Conservation (phyloP, 2,113 vertebrate genomes). For the Myxocyprinus asiaticus region DNA sequence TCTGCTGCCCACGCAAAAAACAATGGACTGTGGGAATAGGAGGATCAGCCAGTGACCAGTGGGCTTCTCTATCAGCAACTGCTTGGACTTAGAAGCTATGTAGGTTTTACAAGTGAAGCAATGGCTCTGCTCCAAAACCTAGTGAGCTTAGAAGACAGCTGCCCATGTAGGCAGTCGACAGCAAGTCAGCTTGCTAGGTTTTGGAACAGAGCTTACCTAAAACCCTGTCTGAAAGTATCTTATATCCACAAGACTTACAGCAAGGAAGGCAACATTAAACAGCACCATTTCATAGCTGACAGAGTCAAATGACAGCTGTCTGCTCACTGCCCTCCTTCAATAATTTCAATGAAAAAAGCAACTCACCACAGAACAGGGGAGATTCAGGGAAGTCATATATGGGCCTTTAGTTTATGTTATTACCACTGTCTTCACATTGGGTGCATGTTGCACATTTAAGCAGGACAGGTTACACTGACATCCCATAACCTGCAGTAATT, state of each 20-base stretch:
- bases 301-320: neutral
- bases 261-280: neutral
- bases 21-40: slow-evolving; percentile 39
- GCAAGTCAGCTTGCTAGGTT: no score
- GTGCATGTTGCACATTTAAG: neutral
- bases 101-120: neutral
- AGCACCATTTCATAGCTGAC: neutral
- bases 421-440: neutral
- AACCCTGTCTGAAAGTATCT: no score
- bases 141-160: neutral
- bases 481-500: slow-evolving; percentile 23
- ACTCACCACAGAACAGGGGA: neutral
- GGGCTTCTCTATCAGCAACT: neutral
- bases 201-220: no score
- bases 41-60: slow-evolving; percentile 15
- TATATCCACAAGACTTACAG: neutral
- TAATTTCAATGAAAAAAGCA: neutral
- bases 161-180: neutral
- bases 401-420: no score
- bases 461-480: slow-evolving; percentile 10
- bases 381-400: no score
- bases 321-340: neutral
- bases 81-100: neutral
- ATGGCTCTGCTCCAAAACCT: neutral
- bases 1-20: slow-evolving; percentile 46